Base-by-base conservation (phyloP, 2,113 vertebrate species). In the Centropus unirufus region DNA sequence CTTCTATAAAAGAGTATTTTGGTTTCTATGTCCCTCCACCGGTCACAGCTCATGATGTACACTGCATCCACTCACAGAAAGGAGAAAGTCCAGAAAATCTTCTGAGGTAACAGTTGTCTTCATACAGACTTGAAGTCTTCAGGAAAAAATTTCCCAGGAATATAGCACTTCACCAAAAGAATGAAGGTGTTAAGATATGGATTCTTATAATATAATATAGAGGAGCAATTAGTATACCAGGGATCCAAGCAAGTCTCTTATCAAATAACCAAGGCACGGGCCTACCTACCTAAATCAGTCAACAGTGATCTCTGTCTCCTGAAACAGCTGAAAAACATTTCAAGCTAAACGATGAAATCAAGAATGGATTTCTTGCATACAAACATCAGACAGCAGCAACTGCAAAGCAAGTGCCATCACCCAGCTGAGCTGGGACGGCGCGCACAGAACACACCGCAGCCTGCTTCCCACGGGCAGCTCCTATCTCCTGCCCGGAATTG, bases 401-500 rank as follows among this genome's bases (percentile, higher is more conserved):
- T 1, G 19, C 51, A 72, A 46, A 26, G 8, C 39, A 34, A 87
- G 52, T 1, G 6, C 1, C 0, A 18, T 4, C n/a, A 34, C 20
- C 9, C 32, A n/a, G 44, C 13, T 22, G 27, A 59, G 47, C 22
- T 3, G 6, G 39, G 42, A 32, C 0, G 14, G 8, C 0, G 0
- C 4, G 14, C 15, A 14, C 1, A 76, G 40, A 23, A 73, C 17
- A 70, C 57, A 34, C 5, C 9, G 0, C 17, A 2, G 20, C 6
- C 0, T 0, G 18, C 6, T 47, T 59, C 29, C 32, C 12, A 8
- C 2, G 14, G 4, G 14, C 32, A 36, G 32, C 9, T 6, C 5
- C 2, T 4, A 23, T 12, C 87, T 82, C 57, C 85, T 82, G 74
- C 66, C 74, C 66, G 46, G 18, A 93, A 82, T 32, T 40, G 52